Base-by-base conservation (phyloP, 2,797 vertebrate species). In the Epinephelus coioides region DNA sequence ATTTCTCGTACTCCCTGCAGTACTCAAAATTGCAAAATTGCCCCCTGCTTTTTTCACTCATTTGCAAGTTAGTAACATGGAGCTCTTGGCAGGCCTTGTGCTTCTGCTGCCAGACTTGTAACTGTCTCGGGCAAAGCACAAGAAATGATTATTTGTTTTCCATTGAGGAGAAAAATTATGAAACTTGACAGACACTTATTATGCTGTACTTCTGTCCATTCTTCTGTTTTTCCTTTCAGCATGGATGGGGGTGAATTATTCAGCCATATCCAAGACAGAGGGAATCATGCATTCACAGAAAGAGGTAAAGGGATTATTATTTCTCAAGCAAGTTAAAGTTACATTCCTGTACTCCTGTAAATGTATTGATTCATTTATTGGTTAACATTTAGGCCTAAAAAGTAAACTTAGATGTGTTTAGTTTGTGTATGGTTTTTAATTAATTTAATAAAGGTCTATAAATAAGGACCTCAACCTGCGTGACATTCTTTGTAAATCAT, bases 161-260 rank as follows among this genome's bases (percentile, higher is more conserved):
- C 17, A 34, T 38, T 23, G 25, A 10, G 30, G 14, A 60, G 11
- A 54, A 7, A 62, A 53, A 34, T 11, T 1, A 43, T 43, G 40
- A 43, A 43, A 10, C 3, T 12, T 43, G 9, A 43, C 7, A 38
- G n/a, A 54, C 13, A 25, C n/a, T 69, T 4, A 21, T 34, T 30
- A 19, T 34, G 40, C 23, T 21, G 23, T 44, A 21, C 59, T 71
- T 49, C 5, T 55, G 55, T 47, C 27, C 1, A 21, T 47, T 56
- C 2, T 40, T 1, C 18, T 57, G 10, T 56, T 62, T 78, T 60
- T 69, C 30, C 61, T 94, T 94, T 15, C 86, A 98, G 97, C 89
- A 93, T 98, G 95, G 97, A 97, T 0, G 97, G 97, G 0, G 97
- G 97, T 44, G 97, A 98, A 69, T 95, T 98, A 63, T 97, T 97